Evolutionary conservation across 2,797 vertebrate genomes (phyloP).

Genomic region (Petrocephalus sullivani): DNA sequence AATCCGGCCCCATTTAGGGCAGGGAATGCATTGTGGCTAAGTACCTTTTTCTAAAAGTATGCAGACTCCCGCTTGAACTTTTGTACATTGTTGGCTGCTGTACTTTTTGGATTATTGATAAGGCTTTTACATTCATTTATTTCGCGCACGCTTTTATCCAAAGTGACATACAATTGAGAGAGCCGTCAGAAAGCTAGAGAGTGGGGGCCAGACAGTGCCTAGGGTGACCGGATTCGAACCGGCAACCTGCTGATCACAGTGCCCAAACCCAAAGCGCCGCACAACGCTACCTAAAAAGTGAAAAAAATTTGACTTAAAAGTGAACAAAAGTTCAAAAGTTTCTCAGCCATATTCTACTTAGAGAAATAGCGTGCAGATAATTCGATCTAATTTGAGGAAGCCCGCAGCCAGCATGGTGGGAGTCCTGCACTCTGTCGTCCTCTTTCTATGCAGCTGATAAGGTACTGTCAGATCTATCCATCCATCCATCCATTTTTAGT

Average conservation of each 20-base stretch:
- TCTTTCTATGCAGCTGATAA: conserved; percentile 15
- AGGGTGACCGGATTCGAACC: background rate
- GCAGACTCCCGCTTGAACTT: background rate
- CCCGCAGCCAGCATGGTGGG: background rate
- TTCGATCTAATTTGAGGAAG: background rate
- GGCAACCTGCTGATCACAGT: background rate
- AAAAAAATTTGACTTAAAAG: background rate
- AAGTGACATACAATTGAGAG: background rate
- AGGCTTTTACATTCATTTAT: background rate
- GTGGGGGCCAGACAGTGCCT: background rate
- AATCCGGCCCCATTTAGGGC: background rate
- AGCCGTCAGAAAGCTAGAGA: background rate
- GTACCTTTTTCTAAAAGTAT: background rate
- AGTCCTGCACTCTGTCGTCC: background rate
- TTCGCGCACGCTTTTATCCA: background rate
- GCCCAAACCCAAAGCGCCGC: background rate
- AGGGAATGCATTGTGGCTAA: background rate
- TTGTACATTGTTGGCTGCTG: background rate
- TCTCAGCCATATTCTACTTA: background rate
- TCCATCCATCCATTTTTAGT: too few relatives aligned
- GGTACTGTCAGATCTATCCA: background rate
- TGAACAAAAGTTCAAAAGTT: background rate
- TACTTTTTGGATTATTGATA: background rate
- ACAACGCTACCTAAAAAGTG: background rate
- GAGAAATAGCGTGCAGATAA: background rate